Conservation (phyloP, 2,888 invertebrate genomes). For the Stenotaenia linearis region DNA sequence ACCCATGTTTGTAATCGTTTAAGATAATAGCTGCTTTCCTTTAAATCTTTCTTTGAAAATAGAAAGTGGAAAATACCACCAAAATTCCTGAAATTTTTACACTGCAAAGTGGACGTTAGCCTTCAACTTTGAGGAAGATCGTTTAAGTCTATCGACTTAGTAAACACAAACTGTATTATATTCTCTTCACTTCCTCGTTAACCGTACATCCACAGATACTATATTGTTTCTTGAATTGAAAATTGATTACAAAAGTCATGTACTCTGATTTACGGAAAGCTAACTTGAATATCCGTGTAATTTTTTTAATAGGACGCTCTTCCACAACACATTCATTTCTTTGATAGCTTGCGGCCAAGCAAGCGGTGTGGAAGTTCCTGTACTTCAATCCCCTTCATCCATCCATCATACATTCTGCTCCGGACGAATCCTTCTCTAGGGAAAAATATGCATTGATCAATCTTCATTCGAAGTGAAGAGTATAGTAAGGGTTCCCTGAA, state of each 20-base stretch:
- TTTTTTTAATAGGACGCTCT: not conserved
- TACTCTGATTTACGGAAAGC: not conserved
- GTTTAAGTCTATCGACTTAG: not conserved
- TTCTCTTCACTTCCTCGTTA: not conserved
- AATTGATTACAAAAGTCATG: not conserved
- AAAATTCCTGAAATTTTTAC: not conserved
- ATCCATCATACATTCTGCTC: conserved; percentile 1
- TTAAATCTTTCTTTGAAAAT: not conserved
- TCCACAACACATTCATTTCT: conserved; percentile 11
- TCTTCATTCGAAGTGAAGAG: conserved; percentile 10
- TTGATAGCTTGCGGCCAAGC: conserved; percentile 19
- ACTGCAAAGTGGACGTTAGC: not conserved
- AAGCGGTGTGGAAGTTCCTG: not conserved
- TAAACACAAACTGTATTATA: not conserved
- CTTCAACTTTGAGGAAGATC: not conserved
- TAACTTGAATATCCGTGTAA: not conserved
- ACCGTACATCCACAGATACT: not conserved
- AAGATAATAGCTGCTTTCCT: too few species aligned
- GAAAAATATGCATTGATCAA: conserved; percentile 24
- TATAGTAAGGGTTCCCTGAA: conserved; percentile 17
- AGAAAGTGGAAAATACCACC: not conserved
- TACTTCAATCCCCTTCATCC: not conserved
- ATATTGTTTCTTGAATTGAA: not conserved
- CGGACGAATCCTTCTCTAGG: not conserved
- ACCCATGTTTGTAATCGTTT: too few species aligned